Conservation (phyloP, 92 coral and sea anemone species). For the Heteractis magnifica region DNA sequence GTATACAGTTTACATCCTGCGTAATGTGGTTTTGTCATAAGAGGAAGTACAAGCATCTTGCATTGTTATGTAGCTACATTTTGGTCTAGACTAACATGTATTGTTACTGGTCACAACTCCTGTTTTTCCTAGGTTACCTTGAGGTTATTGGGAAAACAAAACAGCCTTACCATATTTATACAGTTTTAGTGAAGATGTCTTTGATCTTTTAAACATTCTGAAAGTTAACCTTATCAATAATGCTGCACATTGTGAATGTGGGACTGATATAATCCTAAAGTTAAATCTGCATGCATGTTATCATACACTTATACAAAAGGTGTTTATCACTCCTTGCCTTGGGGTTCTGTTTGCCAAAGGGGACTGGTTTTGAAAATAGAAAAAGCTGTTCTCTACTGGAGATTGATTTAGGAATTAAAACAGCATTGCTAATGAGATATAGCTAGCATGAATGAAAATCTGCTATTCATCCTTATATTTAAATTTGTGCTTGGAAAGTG, state of each 20-base stretch:
- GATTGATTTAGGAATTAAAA: too few relatives aligned
- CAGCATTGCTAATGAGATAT: too few relatives aligned
- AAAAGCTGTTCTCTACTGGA: too few relatives aligned
- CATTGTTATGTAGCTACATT: background rate
- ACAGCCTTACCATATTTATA: background rate
- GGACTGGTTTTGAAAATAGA: background rate
- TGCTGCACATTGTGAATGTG: too few relatives aligned
- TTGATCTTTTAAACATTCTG: too few relatives aligned
- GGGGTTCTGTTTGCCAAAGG: background rate
- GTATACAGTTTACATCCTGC: too few relatives aligned
- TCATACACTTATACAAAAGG: background rate
- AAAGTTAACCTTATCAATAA: too few relatives aligned
- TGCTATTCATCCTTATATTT: too few relatives aligned
- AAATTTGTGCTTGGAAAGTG: too few relatives aligned
- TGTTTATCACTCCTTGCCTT: constrained; percentile 5
- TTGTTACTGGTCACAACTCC: background rate
- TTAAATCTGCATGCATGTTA: background rate
- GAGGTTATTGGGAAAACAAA: background rate
- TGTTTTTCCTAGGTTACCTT: background rate
- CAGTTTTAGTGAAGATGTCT: background rate
- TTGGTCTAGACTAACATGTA: background rate
- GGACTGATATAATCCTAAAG: too few relatives aligned
- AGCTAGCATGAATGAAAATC: too few relatives aligned
- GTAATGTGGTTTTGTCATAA: background rate
- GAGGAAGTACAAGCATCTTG: background rate